Percentiles rank a stretch among this genome's conserved stretches.
Evolutionary conservation across 2,888 invertebrate genomes (phyloP).

Genomic region (Sympetrum striolatum): DNA sequence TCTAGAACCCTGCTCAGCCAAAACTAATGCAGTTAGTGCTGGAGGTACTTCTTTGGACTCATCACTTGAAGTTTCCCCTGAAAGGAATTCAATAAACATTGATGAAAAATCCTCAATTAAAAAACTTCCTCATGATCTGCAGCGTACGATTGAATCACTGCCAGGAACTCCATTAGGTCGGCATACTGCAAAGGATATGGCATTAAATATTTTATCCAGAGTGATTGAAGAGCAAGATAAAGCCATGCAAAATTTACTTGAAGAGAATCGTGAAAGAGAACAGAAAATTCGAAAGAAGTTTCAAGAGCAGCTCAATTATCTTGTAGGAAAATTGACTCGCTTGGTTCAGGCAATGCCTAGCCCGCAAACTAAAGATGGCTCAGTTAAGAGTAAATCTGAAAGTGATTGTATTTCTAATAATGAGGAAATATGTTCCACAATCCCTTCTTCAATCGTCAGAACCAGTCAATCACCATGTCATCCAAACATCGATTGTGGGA

Average conservation of each 20-base stretch:
- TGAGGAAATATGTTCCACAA: neutral
- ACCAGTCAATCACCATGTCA: neutral
- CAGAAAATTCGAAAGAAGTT: conserved; percentile 69
- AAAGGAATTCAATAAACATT: neutral
- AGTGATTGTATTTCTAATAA: neutral
- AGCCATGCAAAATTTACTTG: conserved; percentile 68
- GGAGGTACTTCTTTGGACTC: neutral
- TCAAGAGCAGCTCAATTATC: conserved; percentile 69
- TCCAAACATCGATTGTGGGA: neutral
- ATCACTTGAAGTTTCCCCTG: neutral
- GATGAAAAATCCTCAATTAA: neutral
- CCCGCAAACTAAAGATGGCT: neutral
- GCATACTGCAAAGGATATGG: neutral
- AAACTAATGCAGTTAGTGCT: neutral
- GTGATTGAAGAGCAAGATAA: conserved; percentile 66
- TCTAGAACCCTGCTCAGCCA: neutral
- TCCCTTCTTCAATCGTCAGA: neutral
- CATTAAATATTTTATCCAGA: neutral
- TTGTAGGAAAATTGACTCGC: conserved; percentile 53
- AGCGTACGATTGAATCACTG: neutral
- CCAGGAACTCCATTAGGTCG: neutral
- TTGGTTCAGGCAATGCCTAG: neutral
- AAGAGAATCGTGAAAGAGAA: conserved; percentile 71
- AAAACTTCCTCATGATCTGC: neutral
- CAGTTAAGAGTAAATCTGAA: neutral